Conservation (phyloP, 2,113 vertebrate species). For the Silurus glanis region DNA sequence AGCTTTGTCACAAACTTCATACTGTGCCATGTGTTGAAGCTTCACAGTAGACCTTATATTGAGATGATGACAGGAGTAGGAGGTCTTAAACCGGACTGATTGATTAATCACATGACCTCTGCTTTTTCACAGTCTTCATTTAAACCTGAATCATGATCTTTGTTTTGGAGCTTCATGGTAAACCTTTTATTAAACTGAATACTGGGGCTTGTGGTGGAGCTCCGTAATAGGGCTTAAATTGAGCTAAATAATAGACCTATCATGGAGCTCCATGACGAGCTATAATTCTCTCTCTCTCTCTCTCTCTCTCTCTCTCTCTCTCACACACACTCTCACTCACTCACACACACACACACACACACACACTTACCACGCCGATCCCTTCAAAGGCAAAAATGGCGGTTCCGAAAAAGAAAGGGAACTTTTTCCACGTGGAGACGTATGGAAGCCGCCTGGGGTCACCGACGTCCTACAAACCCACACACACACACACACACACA, state of each 20-base stretch:
- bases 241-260: not conserved
- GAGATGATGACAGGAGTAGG: too few relatives aligned
- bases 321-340: not conserved
- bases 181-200: not conserved
- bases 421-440: constrained; percentile 78
- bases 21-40: too few relatives aligned
- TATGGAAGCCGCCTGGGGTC: constrained; percentile 72
- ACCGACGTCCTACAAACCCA: constrained; percentile 69
- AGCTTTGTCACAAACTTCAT: constrained; percentile 11
- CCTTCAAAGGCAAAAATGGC: constrained; percentile 89
- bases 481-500: constrained; percentile 21
- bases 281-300: not conserved
- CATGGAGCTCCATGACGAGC: not conserved
- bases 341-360: constrained; percentile 21
- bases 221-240: not conserved
- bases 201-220: not conserved
- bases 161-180: not conserved
- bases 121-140: too few relatives aligned
- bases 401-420: constrained; percentile 84
- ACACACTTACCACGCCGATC: constrained; percentile 83
- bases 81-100: too few relatives aligned
- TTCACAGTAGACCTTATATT: too few relatives aligned
- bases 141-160: not conserved
- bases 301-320: not conserved
- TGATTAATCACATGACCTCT: too few relatives aligned